These are phyloP conservation scores for Lasiurus borealis DNA, from an alignment of 2,113 vertebrate genomes.

Conservation along the genomic window DNA sequence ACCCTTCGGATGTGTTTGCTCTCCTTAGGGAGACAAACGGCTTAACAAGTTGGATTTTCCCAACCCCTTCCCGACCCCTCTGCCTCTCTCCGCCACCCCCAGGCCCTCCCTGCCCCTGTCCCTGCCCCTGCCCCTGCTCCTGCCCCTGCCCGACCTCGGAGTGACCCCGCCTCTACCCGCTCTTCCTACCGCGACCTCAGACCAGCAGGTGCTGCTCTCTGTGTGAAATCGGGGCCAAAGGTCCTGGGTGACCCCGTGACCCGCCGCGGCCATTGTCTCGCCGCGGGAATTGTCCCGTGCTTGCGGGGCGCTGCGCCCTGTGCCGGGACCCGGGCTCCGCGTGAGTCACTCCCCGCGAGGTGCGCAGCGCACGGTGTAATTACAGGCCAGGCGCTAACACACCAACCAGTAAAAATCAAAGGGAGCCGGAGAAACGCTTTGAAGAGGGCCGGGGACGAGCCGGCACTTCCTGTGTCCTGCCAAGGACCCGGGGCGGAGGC, in stretches of 20 bases:
- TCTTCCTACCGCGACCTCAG: background rate
- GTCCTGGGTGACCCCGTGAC: constrained; percentile 84
- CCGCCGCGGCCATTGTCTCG: constrained; percentile 89
- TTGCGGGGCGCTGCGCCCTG: constrained; percentile 84
- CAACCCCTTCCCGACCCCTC: background rate
- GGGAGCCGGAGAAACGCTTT: constrained; percentile 87
- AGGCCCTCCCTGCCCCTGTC: background rate
- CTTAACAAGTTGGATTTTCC: rapidly evolving
- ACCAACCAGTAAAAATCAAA: constrained; percentile 90
- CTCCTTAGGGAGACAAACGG: background rate
- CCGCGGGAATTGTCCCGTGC: constrained; percentile 86
- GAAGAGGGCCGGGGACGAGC: constrained; percentile 82
- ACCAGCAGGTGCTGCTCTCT: constrained; percentile 44
- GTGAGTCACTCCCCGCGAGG: constrained; percentile 88
- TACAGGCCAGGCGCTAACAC: constrained; percentile 86
- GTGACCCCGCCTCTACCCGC: constrained; percentile 2
- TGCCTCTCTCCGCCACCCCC: too few species aligned
- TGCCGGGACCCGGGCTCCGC: constrained; percentile 82
- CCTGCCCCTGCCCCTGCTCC: background rate
- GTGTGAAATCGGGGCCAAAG: constrained; percentile 75
- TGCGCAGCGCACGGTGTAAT: constrained; percentile 87
- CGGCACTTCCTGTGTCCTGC: constrained; percentile 86
- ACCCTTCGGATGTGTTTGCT: background rate
- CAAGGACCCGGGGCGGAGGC: constrained; percentile 80
- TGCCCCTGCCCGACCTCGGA: background rate